Evolutionary conservation across 2,113 vertebrate species (phyloP), one percentile per base, ranked within the genome.

Genomic region (Neodon shergylaensis): DNA sequence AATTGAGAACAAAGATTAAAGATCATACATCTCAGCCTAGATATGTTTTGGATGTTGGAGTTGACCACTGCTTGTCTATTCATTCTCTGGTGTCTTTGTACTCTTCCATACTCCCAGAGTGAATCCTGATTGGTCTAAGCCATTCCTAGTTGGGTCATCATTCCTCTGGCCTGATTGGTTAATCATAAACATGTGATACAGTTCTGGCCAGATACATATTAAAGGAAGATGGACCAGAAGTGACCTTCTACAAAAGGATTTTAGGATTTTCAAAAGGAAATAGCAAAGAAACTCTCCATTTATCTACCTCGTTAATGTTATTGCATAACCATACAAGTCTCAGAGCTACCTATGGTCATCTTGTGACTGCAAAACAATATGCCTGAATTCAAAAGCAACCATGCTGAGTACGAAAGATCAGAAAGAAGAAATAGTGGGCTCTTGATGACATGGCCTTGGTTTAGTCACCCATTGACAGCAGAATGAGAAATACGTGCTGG

Each of bases 191-290:
- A 26, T 36, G 1, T 82, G 74, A 70, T 73, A 68, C 54, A 86
- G 47, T 82, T 66, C 39, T n/a, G 39, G 31, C n/a, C 72, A 72
- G 49, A 33, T 72, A 22, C 36, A 58, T 74, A 13, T 68, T 28
- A 91, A 79, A 92, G 31, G 36, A 92, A 82, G 66, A 88, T 54
- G 73, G 49, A 42, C 61, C 39, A 28, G 21, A 12, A 33, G 63
- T 21, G 44, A 94, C 39, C 82, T 26, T 77, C 28, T 84, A 33
- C 31, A 63, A 87, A 92, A 70, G 49, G 31, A 6, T 36, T 94
- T 58, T 84, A 68, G 83, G 63, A 49, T 93, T 88, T 92, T 68
- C 36, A 65, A 86, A 91, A 93, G 72, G 31, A 94, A 77, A 87
- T 24, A 54, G 14, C 14, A 74, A 16, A 82, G 31, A 94, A 81